Percentiles rank a stretch among this genome's conserved stretches.
Evolutionary conservation across 2,797 vertebrate species (phyloP).

Genomic region (Coendou prehensilis): DNA sequence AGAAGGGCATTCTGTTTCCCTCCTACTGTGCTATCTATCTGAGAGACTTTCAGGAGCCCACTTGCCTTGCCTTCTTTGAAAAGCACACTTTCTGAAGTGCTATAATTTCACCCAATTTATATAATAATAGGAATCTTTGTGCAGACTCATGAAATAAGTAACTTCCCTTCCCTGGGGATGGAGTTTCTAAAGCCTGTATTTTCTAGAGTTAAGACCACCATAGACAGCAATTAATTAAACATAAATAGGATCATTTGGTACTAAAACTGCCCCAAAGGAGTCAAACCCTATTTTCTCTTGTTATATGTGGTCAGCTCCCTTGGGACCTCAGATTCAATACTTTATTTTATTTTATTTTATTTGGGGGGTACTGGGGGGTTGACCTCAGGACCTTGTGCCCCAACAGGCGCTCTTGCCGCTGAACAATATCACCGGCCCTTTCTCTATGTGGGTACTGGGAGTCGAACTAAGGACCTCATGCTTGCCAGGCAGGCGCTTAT

Average conservation of each 20-base stretch:
- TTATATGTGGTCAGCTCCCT: constrained; percentile 37
- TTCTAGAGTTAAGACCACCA: constrained; percentile 68
- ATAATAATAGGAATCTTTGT: constrained; percentile 69
- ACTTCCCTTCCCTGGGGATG: constrained; percentile 48
- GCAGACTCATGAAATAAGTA: constrained; percentile 66
- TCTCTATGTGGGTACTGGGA: too few relatives aligned
- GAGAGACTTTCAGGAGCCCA: constrained; percentile 80
- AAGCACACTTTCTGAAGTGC: constrained; percentile 71
- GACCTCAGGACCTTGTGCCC: too few relatives aligned
- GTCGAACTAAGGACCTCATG: too few relatives aligned
- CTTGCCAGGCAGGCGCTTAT: too few relatives aligned
- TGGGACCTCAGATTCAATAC: constrained; percentile 1
- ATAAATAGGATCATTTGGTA: constrained; percentile 64
- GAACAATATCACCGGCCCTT: too few relatives aligned
- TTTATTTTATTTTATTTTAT: background rate
- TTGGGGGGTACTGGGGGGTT: too few relatives aligned
- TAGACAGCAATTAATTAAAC: constrained; percentile 74
- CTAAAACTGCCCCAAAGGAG: constrained; percentile 39
- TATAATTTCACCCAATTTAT: constrained; percentile 73
- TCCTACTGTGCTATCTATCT: constrained; percentile 80
- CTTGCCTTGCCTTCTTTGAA: constrained; percentile 69
- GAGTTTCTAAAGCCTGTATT: constrained; percentile 52
- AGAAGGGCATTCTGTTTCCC: constrained; percentile 79
- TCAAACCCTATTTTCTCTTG: constrained; percentile 63
- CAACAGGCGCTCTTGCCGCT: too few relatives aligned